Evolutionary conservation across 1,140 invertebrate genomes (phyloP), one percentile per base, ranked within the genome.

Genomic region (Cryptotermes secundus): DNA sequence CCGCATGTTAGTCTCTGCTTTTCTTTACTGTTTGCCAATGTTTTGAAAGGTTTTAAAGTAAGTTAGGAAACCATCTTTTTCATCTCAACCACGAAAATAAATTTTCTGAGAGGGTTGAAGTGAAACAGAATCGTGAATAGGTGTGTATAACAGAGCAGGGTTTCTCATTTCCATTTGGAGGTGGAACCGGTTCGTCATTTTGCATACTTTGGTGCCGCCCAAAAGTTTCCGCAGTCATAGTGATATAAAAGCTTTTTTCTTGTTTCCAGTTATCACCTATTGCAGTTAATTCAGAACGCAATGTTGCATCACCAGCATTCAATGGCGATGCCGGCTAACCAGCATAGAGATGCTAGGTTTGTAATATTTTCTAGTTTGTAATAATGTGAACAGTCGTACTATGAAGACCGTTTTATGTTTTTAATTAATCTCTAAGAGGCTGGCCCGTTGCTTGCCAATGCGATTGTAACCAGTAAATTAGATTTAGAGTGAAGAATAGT

Each of bases 1-100:
- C 83, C 83, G 83, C 83, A 83, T 83, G 83, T 53, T 83, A 83
- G 72, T 83, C 72, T 45, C n/a, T 34, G 36, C 12, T 83, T 83
- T 83, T 83, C 83, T 83, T 83, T 83, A 72, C 36, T 83, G 83
- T 83, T 83, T 83, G 83, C 83, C 83, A 83, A 83, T 36, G 53
- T 19, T 36, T 83, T 83, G 34, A 49, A 83, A 83, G 35, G 34
- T 53, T 42, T 79, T 14, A 59, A 35, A 59, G 38, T 31, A 35
- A 34, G 26, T 35, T 24, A 59, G 38, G n/a, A 49, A 42, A 35
- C n/a, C 26, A 35, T 72, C 72, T 83, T 65, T 83, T 83, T 83
- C 72, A 83, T 83, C 83, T 59, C 83, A 83, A 83, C 83, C 59
- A 36, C 59, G 26, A 65, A 83, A 36, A 7, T 59, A 34, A 16